Percentiles rank a stretch among this genome's conserved stretches.
These are phyloP conservation scores for Bellardia bayeri DNA, from an alignment of 2,888 invertebrate species.

Conservation along the genomic window DNA sequence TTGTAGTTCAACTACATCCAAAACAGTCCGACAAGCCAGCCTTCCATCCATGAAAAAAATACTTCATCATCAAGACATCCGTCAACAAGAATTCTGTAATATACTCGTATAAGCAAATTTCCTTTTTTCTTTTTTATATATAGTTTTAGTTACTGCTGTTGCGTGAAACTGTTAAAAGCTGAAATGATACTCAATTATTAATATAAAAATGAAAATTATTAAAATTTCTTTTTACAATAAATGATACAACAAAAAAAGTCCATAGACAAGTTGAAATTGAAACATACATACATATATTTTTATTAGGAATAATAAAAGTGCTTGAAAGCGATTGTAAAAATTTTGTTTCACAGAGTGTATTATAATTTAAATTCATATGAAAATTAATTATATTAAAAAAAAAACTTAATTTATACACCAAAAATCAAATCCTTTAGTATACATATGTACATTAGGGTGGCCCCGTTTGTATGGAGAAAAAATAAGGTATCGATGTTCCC, in stretches of 20 bases:
- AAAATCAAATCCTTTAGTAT: too few relatives aligned
- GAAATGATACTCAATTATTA: constrained; percentile 82
- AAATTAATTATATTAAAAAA: too few relatives aligned
- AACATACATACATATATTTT: neutral
- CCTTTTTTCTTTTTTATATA: neutral
- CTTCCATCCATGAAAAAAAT: constrained; percentile 44
- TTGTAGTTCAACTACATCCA: constrained; percentile 28
- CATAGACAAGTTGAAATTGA: neutral
- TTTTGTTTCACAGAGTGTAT: too few relatives aligned
- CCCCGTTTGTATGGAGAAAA: too few relatives aligned
- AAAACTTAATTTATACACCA: too few relatives aligned
- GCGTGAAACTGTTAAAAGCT: constrained; percentile 78
- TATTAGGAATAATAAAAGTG: too few relatives aligned
- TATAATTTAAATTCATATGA: too few relatives aligned
- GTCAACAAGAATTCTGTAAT: constrained; percentile 75
- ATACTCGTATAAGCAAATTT: neutral
- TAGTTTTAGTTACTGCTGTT: constrained; percentile 27
- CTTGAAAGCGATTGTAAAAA: too few relatives aligned
- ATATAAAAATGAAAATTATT: constrained; percentile 78
- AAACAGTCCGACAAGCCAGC: constrained; percentile 8
- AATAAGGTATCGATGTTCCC: too few relatives aligned
- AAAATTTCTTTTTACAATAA: constrained; percentile 63
- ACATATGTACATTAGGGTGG: too few relatives aligned
- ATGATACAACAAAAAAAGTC: neutral
- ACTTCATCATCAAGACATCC: constrained; percentile 61